Conservation (phyloP, 2,113 vertebrate species). For the Trochalopteron elliotii region DNA sequence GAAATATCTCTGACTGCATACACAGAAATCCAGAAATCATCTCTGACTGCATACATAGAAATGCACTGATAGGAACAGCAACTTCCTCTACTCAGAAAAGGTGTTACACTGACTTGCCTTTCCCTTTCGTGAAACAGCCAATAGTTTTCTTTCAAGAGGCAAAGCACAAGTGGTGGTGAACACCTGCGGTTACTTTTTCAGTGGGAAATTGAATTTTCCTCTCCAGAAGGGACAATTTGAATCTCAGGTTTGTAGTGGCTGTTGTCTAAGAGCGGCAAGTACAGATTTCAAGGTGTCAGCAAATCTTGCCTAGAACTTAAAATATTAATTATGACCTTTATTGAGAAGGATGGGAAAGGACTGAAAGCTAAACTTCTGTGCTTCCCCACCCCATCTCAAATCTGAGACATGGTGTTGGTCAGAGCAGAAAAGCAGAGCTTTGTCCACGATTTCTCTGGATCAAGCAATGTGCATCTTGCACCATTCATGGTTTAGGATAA, state of each 20-base stretch:
- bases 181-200: background rate
- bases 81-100: conserved; percentile 49
- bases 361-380: background rate
- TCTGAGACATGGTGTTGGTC: background rate
- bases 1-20: background rate
- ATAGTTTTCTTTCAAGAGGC: background rate
- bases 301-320: background rate
- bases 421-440: background rate
- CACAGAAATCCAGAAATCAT: background rate
- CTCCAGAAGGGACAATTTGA: background rate
- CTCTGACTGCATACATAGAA: conserved; percentile 7
- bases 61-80: conserved; percentile 19
- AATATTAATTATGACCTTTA: background rate
- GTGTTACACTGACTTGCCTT: conserved; percentile 18
- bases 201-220: conserved; percentile 2
- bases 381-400: background rate
- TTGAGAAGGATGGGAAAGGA: background rate
- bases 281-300: background rate
- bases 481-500: background rate
- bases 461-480: background rate
- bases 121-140: conserved; percentile 21
- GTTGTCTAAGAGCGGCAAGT: background rate
- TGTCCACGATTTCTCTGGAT: background rate
- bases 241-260: background rate
- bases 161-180: background rate